phyloP scores from a whole-genome alignment of 1,140 invertebrate species.

The Meloidogyne floridensis region DNA sequence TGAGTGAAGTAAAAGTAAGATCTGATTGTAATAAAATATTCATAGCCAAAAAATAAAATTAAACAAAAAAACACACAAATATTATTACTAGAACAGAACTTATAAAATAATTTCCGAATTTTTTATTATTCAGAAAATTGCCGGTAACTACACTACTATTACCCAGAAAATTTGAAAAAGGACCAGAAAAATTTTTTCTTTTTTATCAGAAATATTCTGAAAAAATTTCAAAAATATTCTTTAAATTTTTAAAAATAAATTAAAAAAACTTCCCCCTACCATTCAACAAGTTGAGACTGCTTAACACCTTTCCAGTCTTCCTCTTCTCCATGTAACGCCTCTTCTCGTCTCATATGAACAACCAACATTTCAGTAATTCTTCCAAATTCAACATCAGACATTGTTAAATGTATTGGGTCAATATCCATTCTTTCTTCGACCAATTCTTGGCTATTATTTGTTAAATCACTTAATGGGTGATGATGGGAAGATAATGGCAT shows the following conservation, averaged over 20 bases:
- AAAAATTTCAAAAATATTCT: neutral
- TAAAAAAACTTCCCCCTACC: conserved; percentile 71
- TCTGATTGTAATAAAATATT: too few relatives aligned
- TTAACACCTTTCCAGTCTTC: conserved; percentile 73
- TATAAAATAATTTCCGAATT: too few relatives aligned
- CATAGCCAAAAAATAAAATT: too few relatives aligned
- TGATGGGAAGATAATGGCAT: conserved; percentile 66
- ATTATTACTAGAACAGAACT: too few relatives aligned
- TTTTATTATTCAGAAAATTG: too few relatives aligned
- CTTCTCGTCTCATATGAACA: conserved; percentile 82
- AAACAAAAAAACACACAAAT: too few relatives aligned
- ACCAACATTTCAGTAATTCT: conserved; percentile 87
- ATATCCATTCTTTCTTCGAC: conserved; percentile 27
- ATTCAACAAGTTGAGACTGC: conserved; percentile 83
- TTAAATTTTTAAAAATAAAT: neutral
- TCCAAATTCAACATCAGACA: conserved; percentile 94
- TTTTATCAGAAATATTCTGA: too few relatives aligned
- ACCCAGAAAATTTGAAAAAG: too few relatives aligned
- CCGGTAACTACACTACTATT: too few relatives aligned
- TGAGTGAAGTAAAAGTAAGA: too few relatives aligned
- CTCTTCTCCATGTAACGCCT: conserved; percentile 71
- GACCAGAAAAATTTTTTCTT: too few relatives aligned
- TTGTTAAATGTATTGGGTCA: conserved; percentile 73
- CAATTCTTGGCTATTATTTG: conserved; percentile 26
- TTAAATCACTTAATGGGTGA: conserved; percentile 47